Conservation (phyloP, 2,888 invertebrate species). For the Pollenia griseotomentosa region DNA sequence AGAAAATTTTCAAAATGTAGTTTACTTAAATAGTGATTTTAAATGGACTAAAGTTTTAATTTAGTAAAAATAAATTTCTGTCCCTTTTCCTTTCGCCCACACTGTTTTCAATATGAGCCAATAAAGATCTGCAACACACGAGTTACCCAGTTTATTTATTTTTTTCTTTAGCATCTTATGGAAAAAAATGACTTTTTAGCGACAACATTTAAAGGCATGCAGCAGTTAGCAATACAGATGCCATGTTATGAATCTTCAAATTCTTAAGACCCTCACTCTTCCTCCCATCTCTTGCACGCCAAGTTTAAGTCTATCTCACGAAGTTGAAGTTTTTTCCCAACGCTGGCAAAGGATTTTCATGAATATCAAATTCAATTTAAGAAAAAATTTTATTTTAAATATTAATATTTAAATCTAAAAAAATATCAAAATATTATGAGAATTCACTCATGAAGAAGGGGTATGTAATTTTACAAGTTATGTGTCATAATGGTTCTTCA, state of each 20-base stretch:
- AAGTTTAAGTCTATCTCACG: not conserved
- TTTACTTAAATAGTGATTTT: not conserved
- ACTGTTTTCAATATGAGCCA: not conserved
- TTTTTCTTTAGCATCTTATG: conserved; percentile 40
- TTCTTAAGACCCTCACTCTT: conserved; percentile 17
- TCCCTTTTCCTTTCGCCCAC: not conserved
- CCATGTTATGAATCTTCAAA: conserved; percentile 52
- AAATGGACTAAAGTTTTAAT: not conserved
- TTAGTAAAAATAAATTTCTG: not conserved
- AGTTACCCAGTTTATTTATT: conserved; percentile 32
- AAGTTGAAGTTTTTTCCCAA: conserved; percentile 25
- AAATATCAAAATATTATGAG: conserved; percentile 44
- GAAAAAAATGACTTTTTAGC: conserved; percentile 43
- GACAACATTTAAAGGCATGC: conserved; percentile 55
- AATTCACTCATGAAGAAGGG: conserved; percentile 23
- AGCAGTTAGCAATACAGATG: conserved; percentile 34
- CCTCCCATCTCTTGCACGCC: not conserved
- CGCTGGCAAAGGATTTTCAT: conserved; percentile 34
- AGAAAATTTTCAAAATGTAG: no score
- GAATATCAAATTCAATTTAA: conserved; percentile 6
- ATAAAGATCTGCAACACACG: conserved; percentile 33
- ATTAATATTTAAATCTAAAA: conserved; percentile 46
- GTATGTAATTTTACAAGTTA: conserved; percentile 30
- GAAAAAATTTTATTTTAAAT: conserved; percentile 37
- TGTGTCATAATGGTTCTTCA: conserved; percentile 42